phyloP scores from a whole-genome alignment of 35 echinoderm and acorn worm species.

The Heliocidaris erythrogramma region DNA sequence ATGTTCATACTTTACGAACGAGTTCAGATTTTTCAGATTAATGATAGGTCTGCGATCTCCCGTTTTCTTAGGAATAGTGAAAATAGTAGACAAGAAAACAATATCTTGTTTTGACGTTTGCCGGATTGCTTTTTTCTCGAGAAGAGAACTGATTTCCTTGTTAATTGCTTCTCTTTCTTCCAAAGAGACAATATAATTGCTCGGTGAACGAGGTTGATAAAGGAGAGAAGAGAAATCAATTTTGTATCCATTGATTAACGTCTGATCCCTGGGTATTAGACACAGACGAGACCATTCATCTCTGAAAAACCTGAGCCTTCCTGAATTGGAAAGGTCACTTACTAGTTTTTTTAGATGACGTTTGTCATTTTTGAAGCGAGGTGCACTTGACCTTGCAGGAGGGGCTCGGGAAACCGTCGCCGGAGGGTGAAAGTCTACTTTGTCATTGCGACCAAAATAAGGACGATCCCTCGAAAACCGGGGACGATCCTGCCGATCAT shows the following conservation, averaged over 20 bases:
- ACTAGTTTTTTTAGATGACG: background rate
- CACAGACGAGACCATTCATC: background rate
- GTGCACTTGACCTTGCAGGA: background rate
- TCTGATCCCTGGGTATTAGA: background rate
- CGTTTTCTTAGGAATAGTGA: conserved; percentile 33
- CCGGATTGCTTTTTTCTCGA: conserved; percentile 39
- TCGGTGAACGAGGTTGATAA: background rate
- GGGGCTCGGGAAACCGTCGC: background rate
- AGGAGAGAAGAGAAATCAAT: background rate
- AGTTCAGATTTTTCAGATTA: conserved; percentile 55
- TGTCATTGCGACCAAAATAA: background rate
- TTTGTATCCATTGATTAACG: background rate
- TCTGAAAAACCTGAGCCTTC: conserved; percentile 22
- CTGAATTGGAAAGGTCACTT: background rate
- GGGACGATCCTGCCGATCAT: background rate
- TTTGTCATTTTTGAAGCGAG: background rate
- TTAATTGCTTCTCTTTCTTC: background rate
- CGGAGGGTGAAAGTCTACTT: background rate
- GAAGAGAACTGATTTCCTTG: background rate
- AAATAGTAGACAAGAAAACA: conserved; percentile 50
- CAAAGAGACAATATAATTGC: background rate
- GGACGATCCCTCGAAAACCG: background rate
- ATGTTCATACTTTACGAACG: conserved; percentile 34
- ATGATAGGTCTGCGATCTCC: conserved; percentile 50
- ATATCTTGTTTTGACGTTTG: background rate